Evolutionary conservation across 2,888 invertebrate species (phyloP), one percentile per base, ranked within the genome.

Genomic region (Drosophila maculinotata): DNA sequence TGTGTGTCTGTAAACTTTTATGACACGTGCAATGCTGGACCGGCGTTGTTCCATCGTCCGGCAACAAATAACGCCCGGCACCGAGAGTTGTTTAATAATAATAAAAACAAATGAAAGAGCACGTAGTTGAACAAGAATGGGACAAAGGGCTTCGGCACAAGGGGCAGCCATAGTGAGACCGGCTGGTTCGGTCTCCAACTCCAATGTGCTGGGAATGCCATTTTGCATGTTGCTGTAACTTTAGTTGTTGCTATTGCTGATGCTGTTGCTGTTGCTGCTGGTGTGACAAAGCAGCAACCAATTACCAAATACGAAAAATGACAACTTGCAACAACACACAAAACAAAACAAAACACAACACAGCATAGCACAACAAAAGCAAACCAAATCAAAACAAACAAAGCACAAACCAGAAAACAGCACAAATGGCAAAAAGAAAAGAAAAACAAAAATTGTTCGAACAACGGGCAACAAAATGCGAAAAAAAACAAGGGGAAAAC

Each of bases 81-180:
- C 67, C 70, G 63, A 83, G 81, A 81, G 78, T 84, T 81, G 70
- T 81, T 87, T 87, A 87, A 81, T 87, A 87, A 80, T 87, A 80
- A 87, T 87, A 87, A 81, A 84, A 81, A 87, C 87, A 87, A 81
- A 81, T 81, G 85, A 81, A 81, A 81, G 66, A 87, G 84, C 87
- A 84, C 85, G 87, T 80, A 80, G 81, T 80, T 80, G 77, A 64
- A 66, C 66, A 70, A 79, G 76, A 72, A 65, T 80, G 68, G 72
- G 42, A 57, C 65, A 64, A 62, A 39, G 56, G 42, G 63, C 25
- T 28, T 20, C 30, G 31, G 3, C 14, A n/a, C n/a, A n/a, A n/a
- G n/a, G n/a, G n/a, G n/a, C n/a, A n/a, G n/a, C n/a, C n/a, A n/a
- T n/a, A n/a, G n/a, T n/a, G n/a, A n/a, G n/a, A n/a, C n/a, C 38